These are phyloP conservation scores for Malurus splendens DNA, from an alignment of 2,797 vertebrate genomes.

Conservation along the genomic window DNA sequence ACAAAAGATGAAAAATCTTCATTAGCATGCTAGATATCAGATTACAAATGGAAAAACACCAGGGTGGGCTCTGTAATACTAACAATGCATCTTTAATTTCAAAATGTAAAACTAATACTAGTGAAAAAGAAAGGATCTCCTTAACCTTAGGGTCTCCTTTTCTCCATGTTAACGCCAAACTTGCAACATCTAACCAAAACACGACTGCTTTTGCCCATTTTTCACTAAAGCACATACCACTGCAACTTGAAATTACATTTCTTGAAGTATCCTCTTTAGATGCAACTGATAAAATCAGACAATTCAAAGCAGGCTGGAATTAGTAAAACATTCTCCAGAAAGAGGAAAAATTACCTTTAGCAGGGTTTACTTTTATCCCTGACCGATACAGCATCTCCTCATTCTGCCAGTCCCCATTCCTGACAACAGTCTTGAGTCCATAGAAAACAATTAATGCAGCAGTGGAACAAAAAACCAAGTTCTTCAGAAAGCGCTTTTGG, in stretches of 20 bases:
- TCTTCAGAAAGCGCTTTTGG: constrained; percentile 81
- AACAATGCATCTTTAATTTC: background rate
- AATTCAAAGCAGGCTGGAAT: background rate
- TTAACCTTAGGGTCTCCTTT: constrained; percentile 17
- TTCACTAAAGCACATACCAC: background rate
- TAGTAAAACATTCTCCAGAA: constrained; percentile 17
- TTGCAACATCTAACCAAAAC: background rate
- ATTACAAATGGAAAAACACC: background rate
- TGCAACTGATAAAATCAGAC: background rate
- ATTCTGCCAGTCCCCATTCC: constrained; percentile 95
- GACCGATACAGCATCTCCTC: constrained; percentile 99
- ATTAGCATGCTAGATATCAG: background rate
- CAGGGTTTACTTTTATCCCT: constrained; percentile 98
- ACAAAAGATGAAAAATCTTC: background rate
- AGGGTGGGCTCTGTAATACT: background rate
- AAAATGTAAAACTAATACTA: background rate
- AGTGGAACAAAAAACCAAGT: constrained; percentile 82
- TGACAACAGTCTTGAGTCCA: constrained; percentile 88
- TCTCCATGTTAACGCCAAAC: background rate
- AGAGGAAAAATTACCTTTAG: constrained; percentile 86
- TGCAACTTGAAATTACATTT: background rate
- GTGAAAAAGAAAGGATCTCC: background rate
- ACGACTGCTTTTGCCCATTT: background rate
- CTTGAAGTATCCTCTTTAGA: background rate
- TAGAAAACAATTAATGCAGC: constrained; percentile 86